These are phyloP conservation scores for Luscinia luscinia DNA, from an alignment of 2,797 vertebrate genomes.

Conservation along the genomic window DNA sequence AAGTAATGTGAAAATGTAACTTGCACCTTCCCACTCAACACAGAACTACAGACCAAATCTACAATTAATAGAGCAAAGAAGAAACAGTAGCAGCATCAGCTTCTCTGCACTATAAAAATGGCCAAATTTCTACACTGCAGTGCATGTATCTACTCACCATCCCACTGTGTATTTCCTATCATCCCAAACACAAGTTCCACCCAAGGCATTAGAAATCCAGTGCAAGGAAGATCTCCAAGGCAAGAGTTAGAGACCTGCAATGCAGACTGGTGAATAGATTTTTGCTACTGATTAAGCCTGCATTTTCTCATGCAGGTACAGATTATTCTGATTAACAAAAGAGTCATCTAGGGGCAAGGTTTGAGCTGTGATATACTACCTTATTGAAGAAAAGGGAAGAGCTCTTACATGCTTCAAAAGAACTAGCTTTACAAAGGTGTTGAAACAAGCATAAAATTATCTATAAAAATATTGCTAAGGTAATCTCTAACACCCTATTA, in stretches of 20 bases:
- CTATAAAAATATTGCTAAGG: slow-evolving; percentile 9
- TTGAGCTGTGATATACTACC: not conserved
- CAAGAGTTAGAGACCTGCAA: not conserved
- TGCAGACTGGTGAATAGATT: not conserved
- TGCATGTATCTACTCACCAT: not conserved
- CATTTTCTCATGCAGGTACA: slow-evolving; percentile 1
- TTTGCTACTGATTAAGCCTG: slow-evolving; percentile 1
- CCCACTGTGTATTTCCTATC: not conserved
- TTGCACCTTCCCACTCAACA: not conserved
- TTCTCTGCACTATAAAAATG: not conserved
- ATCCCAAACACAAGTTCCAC: not conserved
- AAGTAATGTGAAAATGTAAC: not conserved
- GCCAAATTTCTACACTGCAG: not conserved
- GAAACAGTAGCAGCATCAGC: not conserved
- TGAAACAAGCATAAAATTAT: not conserved
- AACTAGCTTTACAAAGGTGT: not conserved
- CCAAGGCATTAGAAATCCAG: not conserved
- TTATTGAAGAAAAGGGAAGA: not conserved
- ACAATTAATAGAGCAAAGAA: not conserved
- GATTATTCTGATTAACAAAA: not conserved
- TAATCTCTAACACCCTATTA: not conserved
- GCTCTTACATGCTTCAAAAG: not conserved
- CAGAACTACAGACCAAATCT: not conserved
- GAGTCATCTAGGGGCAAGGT: not conserved
- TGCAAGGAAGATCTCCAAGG: not conserved